Evolutionary conservation across 92 coral and sea anemone species (phyloP).

Genomic region (Actinernus sp.): DNA sequence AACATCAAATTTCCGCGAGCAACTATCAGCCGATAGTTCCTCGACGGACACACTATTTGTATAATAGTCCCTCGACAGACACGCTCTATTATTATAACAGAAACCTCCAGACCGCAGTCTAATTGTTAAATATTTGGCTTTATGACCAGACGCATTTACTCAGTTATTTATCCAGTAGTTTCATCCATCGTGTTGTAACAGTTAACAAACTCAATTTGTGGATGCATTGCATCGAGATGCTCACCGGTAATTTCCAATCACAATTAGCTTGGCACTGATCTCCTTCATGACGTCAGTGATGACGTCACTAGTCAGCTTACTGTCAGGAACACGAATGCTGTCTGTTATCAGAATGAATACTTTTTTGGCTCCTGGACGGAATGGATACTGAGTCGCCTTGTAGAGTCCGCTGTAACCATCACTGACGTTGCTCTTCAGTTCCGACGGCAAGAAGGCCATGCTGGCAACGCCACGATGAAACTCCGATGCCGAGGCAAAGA

Average conservation of each 20-base stretch:
- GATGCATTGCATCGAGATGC: too few species aligned
- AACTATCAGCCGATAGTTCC: too few species aligned
- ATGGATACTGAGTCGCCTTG: conserved; percentile 65
- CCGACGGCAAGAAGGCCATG: conserved; percentile 39
- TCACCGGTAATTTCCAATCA: conserved; percentile 65
- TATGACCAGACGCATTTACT: too few species aligned
- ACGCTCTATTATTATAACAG: too few species aligned
- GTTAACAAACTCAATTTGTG: not conserved
- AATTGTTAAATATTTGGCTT: too few species aligned
- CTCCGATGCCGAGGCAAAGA: conserved; percentile 29
- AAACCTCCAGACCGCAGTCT: too few species aligned
- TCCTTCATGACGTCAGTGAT: conserved; percentile 48
- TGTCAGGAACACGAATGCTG: conserved; percentile 63
- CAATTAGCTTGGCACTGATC: conserved; percentile 61
- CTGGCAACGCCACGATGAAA: conserved; percentile 12
- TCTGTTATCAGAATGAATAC: conserved; percentile 61
- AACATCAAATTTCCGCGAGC: too few species aligned
- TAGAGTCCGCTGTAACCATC: conserved; percentile 71
- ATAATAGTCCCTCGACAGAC: too few species aligned
- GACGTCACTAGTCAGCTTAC: conserved; percentile 21
- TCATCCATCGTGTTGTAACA: not conserved
- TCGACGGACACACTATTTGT: too few species aligned
- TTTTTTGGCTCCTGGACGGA: conserved; percentile 67
- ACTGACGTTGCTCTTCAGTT: conserved; percentile 30
- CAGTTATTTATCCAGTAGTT: not conserved